Evolutionary conservation across 64 coral and sea anemone genomes (phyloP).

Genomic region (Dendrophyllia cribrosa): DNA sequence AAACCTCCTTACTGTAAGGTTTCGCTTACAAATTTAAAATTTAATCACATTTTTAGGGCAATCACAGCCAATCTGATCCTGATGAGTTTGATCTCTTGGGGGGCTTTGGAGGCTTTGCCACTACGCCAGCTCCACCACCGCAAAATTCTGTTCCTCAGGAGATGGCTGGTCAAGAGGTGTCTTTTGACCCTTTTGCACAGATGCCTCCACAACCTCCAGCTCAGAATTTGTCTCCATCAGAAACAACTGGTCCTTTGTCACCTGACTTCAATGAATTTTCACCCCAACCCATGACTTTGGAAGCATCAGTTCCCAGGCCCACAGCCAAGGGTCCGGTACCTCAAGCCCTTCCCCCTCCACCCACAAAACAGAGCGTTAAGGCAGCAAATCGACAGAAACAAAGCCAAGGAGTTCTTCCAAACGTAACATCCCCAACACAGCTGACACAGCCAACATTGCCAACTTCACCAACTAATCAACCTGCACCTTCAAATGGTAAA

Average conservation of each 20-base stretch:
- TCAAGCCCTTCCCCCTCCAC: conserved; percentile 52
- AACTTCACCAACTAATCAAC: not conserved
- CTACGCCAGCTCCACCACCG: conserved; percentile 10
- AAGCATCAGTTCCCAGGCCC: conserved; percentile 19
- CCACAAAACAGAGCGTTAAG: conserved; percentile 72
- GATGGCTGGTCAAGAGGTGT: not conserved
- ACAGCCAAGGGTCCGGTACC: conserved; percentile 4
- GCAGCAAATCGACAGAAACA: conserved; percentile 51
- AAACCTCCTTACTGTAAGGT: too few relatives aligned
- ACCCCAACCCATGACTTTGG: not conserved
- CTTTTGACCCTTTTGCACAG: conserved; percentile 72
- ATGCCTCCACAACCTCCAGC: not conserved
- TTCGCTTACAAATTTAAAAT: not conserved
- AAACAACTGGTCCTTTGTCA: conserved; percentile 21
- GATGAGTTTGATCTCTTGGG: conserved; percentile 54
- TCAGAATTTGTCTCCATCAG: not conserved
- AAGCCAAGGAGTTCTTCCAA: not conserved
- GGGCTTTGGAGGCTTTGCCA: not conserved
- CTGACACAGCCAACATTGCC: not conserved
- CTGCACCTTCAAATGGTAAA: conserved; percentile 19
- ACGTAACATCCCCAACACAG: not conserved
- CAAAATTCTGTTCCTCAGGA: not conserved
- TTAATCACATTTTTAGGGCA: not conserved
- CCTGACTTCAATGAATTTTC: conserved; percentile 40
- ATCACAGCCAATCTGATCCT: not conserved